Percentiles rank a stretch among this genome's conserved stretches.
These are phyloP conservation scores for Lasiurus borealis DNA, from an alignment of 2,113 vertebrate species.

Conservation along the genomic window DNA sequence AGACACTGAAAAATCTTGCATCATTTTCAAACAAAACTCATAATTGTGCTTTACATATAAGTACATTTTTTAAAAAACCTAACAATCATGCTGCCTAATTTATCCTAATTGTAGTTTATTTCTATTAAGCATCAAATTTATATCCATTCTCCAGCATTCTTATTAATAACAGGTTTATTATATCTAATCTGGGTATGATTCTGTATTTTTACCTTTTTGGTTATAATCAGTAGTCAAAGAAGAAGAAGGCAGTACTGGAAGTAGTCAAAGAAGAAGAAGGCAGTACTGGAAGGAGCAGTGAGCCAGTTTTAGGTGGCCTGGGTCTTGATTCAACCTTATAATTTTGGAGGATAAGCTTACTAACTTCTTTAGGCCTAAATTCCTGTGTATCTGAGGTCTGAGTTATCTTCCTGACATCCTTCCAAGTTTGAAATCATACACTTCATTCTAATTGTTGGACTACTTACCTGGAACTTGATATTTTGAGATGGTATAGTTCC, in stretches of 20 bases:
- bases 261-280: neutral
- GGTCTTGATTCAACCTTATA: neutral
- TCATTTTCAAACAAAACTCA: slow-evolving; percentile 24
- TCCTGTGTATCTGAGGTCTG: neutral
- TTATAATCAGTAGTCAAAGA: neutral
- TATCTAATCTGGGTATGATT: neutral
- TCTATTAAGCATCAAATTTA: neutral
- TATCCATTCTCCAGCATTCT: neutral
- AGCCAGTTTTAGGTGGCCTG: neutral
- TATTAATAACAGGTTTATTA: neutral
- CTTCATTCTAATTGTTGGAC: neutral
- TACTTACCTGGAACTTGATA: neutral
- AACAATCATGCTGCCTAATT: neutral
- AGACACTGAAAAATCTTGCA: neutral
- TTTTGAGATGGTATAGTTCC: slow-evolving; percentile 8
- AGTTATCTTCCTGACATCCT: neutral
- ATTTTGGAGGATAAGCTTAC: neutral
- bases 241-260: neutral
- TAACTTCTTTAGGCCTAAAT: neutral
- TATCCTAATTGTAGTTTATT: slow-evolving; percentile 36
- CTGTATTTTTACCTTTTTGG: neutral
- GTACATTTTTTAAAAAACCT: neutral
- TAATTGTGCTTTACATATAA: neutral
- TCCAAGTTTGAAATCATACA: neutral
- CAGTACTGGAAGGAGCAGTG: neutral